Evolutionary conservation across 2,113 vertebrate species (phyloP).

Genomic region (Istiophorus platypterus): DNA sequence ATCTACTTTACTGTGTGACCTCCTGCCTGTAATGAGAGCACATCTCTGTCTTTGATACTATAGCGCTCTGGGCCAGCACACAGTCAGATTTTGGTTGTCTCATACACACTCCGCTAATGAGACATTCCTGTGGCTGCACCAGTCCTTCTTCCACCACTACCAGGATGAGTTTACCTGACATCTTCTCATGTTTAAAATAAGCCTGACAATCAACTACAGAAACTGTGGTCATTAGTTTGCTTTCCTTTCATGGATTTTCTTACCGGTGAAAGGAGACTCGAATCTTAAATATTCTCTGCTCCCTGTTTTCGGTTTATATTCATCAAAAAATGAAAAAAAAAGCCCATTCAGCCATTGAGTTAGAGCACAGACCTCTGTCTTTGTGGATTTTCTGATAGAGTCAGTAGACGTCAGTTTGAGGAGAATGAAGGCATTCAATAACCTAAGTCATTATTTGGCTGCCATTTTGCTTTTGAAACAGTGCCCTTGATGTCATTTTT

Average conservation of each 20-base stretch:
- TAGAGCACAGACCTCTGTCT: not conserved
- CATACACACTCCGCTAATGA: conserved; percentile 30
- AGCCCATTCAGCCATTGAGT: not conserved
- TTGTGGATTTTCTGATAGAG: not conserved
- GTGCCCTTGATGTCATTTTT: not conserved
- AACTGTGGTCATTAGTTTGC: conserved; percentile 21
- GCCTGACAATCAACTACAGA: not conserved
- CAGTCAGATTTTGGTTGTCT: not conserved
- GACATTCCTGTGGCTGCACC: conserved; percentile 8
- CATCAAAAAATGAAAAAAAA: not conserved
- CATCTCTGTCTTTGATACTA: conserved; percentile 12
- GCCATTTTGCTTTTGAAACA: not conserved
- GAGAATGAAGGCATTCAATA: not conserved
- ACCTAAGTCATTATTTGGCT: not conserved
- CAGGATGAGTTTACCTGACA: conserved; percentile 5
- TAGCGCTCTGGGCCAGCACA: not conserved
- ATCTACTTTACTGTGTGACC: not conserved
- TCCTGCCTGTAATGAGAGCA: conserved; percentile 23
- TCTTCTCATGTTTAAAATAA: conserved; percentile 4
- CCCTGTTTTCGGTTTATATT: not conserved
- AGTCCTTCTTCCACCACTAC: not conserved
- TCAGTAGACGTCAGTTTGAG: not conserved
- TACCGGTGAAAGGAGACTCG: not conserved
- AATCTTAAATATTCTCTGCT: conserved; percentile 15
- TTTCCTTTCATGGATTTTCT: not conserved